Evolutionary conservation across 1,140 invertebrate species (phyloP).

Genomic region (Apis laboriosa): DNA sequence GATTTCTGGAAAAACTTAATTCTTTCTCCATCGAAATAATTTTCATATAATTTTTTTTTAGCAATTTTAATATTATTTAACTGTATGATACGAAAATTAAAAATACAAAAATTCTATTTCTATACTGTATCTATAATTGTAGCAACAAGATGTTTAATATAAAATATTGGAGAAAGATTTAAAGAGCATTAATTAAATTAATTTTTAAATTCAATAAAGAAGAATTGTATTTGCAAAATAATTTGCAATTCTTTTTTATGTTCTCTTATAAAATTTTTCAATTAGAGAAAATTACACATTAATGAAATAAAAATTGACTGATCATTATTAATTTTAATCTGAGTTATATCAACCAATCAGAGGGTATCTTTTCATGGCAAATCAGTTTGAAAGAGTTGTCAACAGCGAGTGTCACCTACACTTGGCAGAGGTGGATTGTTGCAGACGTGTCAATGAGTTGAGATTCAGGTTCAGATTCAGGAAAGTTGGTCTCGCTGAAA

Average conservation of each 20-base stretch:
- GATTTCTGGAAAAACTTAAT: not conserved
- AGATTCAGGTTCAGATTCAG: conserved; percentile 97
- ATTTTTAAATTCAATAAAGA: not conserved
- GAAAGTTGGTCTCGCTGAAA: conserved; percentile 98
- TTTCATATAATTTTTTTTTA: too few species aligned
- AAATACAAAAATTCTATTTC: not conserved
- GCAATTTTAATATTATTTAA: not conserved
- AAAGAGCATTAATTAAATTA: not conserved
- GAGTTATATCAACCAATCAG: not conserved
- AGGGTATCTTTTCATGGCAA: not conserved
- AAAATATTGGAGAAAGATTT: not conserved
- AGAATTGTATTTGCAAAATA: not conserved
- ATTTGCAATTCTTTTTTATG: not conserved
- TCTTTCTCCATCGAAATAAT: not conserved
- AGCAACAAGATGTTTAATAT: not conserved
- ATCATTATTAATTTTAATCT: not conserved
- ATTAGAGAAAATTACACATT: too few species aligned
- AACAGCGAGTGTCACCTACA: conserved; percentile 79
- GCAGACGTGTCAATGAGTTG: conserved; percentile 91
- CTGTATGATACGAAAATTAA: too few species aligned
- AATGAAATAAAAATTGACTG: too few species aligned
- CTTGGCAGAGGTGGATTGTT: conserved; percentile 86
- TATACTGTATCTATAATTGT: not conserved
- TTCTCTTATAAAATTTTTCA: not conserved
- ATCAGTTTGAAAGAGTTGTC: conserved; percentile 67